Conservation (phyloP, 2,888 invertebrate genomes). For the Ectemnius continuus region DNA sequence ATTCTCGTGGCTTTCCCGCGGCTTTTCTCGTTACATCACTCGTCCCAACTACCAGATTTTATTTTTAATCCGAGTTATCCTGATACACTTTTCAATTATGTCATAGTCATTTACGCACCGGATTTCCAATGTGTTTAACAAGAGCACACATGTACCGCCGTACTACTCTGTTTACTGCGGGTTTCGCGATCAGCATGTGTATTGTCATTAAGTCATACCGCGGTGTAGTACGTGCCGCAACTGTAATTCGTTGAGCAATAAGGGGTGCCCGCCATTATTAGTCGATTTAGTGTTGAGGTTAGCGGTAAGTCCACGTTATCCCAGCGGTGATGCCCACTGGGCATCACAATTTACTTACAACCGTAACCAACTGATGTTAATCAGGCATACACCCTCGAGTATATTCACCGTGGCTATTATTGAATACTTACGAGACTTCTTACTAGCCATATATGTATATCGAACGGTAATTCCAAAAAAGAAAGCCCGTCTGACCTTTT, state of each 20-base stretch:
- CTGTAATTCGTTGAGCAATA: conserved; percentile 46
- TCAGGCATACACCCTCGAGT: too few species aligned
- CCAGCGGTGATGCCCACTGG: background rate
- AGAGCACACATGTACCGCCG: too few species aligned
- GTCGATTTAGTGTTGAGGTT: conserved; percentile 25
- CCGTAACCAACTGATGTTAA: too few species aligned
- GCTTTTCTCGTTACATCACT: background rate
- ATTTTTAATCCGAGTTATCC: too few species aligned
- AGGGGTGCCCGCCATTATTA: conserved; percentile 42
- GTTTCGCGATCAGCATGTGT: conserved; percentile 46
- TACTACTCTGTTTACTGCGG: conserved; percentile 30
- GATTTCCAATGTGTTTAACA: too few species aligned
- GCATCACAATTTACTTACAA: background rate
- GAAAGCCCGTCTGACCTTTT: conserved; percentile 8
- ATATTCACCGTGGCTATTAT: too few species aligned
- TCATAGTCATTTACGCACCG: too few species aligned
- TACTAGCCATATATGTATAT: too few species aligned
- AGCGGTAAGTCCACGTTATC: background rate
- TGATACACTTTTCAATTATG: too few species aligned
- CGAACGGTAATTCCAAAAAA: too few species aligned
- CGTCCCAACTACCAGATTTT: too few species aligned
- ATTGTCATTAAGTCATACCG: conserved; percentile 59
- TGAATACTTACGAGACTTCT: too few species aligned
- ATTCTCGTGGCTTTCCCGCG: background rate
- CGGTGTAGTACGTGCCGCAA: conserved; percentile 42